phyloP scores from a whole-genome alignment of 2,888 invertebrate genomes.

The Limnephilus lunatus region DNA sequence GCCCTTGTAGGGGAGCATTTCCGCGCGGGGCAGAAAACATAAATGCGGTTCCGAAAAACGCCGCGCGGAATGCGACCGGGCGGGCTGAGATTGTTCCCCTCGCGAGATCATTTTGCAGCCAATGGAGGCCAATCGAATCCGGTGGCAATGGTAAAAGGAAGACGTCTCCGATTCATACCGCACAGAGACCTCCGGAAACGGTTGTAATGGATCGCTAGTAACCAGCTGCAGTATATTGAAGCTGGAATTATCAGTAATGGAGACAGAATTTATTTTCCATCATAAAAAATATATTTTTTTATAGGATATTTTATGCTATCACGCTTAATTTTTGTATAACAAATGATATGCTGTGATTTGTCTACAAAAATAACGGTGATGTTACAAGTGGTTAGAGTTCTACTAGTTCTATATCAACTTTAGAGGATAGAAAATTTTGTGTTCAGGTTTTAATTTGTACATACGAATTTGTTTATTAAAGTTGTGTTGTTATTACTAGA shows the following conservation, averaged over 20 bases:
- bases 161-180: neutral
- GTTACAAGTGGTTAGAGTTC: no score
- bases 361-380: no score
- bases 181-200: neutral
- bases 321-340: no score
- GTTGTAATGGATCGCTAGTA: neutral
- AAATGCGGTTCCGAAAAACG: neutral
- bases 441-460: no score
- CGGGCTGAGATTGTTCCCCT: constrained; percentile 17
- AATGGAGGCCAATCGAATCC: neutral
- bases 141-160: neutral
- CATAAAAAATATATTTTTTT: no score
- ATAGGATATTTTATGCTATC: no score
- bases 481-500: no score
- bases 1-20: neutral
- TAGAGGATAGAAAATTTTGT: no score
- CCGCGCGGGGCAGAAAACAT: neutral
- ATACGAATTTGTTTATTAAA: no score
- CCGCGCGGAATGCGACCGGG: neutral
- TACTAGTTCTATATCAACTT: no score
- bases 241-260: neutral
- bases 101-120: neutral
- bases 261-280: no score
- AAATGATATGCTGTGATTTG: no score
- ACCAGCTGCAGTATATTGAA: neutral